Percentiles rank a stretch among this genome's conserved stretches.
phyloP scores from a whole-genome alignment of 2,113 vertebrate species.

The Butorides virescens region DNA sequence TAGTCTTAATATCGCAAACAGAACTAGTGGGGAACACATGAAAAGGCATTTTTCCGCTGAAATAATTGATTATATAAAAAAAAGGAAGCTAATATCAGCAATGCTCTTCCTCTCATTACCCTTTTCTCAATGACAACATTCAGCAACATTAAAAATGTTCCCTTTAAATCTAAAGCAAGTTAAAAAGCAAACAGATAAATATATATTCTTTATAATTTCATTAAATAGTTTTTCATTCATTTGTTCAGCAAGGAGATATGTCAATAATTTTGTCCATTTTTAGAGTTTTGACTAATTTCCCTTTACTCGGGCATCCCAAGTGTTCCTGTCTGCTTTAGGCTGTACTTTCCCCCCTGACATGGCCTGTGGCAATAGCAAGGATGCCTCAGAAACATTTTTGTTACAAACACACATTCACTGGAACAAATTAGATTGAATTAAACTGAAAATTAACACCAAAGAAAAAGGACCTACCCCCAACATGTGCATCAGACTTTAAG shows the following conservation, averaged over 20 bases:
- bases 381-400: not conserved
- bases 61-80: not conserved
- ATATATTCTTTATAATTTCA: not conserved
- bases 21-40: not conserved
- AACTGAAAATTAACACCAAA: not conserved
- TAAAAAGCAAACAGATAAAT: not conserved
- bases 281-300: not conserved
- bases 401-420: not conserved
- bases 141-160: not conserved
- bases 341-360: not conserved
- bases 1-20: not conserved
- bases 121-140: not conserved
- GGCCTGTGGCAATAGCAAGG: not conserved
- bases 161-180: not conserved
- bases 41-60: not conserved
- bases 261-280: not conserved
- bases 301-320: not conserved
- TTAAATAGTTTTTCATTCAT: not conserved
- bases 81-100: not conserved
- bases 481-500: not conserved
- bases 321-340: not conserved
- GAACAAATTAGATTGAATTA: not conserved
- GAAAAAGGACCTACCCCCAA: not conserved
- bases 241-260: not conserved
- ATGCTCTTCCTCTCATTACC: not conserved